Percentiles rank a stretch among this genome's conserved stretches.
Evolutionary conservation across 2,797 vertebrate species (phyloP).

Genomic region (Eleutherodactylus coqui): DNA sequence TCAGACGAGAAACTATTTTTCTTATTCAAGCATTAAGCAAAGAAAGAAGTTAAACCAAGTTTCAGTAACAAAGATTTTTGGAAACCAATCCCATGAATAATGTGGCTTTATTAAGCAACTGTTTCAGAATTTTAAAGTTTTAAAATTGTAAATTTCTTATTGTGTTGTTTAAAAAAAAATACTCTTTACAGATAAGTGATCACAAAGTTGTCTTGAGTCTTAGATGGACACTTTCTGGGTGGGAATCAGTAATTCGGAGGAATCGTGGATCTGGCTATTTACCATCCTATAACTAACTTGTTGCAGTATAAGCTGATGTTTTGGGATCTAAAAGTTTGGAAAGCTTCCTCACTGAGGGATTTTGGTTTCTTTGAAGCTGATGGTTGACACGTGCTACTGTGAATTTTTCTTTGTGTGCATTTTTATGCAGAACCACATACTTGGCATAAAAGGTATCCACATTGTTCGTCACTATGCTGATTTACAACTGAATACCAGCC

Average conservation of each 20-base stretch:
- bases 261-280: background rate
- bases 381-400: background rate
- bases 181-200: background rate
- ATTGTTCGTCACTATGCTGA: background rate
- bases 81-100: background rate
- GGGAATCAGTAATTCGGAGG: background rate
- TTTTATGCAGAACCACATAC: background rate
- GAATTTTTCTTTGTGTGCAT: too few relatives aligned
- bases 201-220: background rate
- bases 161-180: background rate
- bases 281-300: background rate
- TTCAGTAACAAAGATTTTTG: constrained; percentile 26
- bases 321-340: background rate
- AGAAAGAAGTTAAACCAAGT: constrained; percentile 32
- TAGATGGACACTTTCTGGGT: background rate
- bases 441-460: background rate
- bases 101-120: constrained; percentile 15
- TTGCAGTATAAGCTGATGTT: background rate
- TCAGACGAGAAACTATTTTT: constrained; percentile 69
- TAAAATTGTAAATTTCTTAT: background rate
- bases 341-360: background rate
- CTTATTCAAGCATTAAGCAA: constrained; percentile 32
- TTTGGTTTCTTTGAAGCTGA: background rate
- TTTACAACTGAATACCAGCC: background rate
- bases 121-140: constrained; percentile 10